Base-by-base conservation (phyloP, 2,797 vertebrate species). In the Gephyroberyx darwinii region DNA sequence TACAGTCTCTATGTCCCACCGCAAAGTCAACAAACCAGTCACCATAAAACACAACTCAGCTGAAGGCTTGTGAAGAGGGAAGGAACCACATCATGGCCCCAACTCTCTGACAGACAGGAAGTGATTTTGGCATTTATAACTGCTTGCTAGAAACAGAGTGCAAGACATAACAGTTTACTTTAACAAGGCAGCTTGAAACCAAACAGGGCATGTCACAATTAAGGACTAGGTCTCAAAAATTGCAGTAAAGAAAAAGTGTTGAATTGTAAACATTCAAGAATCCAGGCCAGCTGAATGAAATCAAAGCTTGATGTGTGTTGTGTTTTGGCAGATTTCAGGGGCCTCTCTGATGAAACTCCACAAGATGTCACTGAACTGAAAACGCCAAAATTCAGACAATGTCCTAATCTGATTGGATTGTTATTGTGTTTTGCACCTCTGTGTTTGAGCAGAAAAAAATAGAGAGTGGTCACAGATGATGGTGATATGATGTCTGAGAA, bases 1-100 rank as follows among this genome's bases (percentile, higher is more conserved):
- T 74, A 79, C 75, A 88, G 87, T 75, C 88, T 69, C 77, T 1
- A 39, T 76, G 83, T 87, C 85, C 78, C 68, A 84, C 90, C 89
- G 62, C 90, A 91, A 85, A 84, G 73, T 90, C 85, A 90, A 87
- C 90, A 92, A 88, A 74, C 69, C 75, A 83, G 85, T 55, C 59
- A 37, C 81, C 69, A 57, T 88, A 86, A 89, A 90, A 88, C 26
- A 74, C 79, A 56, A 75, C 64, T 41, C 81, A 84, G 88, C 87
- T 84, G 77, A 86, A 57, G 63, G 54, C 26, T 37, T 47, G 53
- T 68, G 12, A 37, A 57, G 26, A 39, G 80, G 71, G 75, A 77
- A 56, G 41, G 64, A 69, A 82, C 86, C 88, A 91, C 90, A 90
- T 90, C 77, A 86, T 26, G 26, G 26, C 26, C 26, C 26, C 26